Percentiles rank a stretch among this genome's conserved stretches.
These are phyloP conservation scores for Hirtodrosophila confusa DNA, from an alignment of 2,888 invertebrate genomes.

Conservation along the genomic window DNA sequence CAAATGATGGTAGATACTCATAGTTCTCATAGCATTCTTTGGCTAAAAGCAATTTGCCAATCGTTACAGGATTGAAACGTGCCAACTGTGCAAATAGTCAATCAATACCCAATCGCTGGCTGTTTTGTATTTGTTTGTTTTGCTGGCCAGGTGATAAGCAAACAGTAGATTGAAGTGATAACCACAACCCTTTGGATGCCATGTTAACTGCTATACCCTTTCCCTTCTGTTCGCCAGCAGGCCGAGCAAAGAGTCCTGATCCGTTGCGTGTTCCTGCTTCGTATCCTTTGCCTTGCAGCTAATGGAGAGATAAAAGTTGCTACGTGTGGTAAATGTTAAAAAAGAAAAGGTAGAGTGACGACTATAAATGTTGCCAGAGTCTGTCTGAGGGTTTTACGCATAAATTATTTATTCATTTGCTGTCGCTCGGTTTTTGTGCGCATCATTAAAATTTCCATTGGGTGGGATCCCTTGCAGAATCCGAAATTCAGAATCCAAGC, in stretches of 20 bases:
- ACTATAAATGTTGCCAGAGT: slow-evolving; percentile 42
- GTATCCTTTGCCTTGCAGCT: slow-evolving; percentile 36
- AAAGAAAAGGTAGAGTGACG: slow-evolving; percentile 44
- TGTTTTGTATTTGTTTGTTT: slow-evolving; percentile 34
- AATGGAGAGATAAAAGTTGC: slow-evolving; percentile 75
- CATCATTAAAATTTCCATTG: slow-evolving; percentile 65
- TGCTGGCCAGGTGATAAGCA: slow-evolving; percentile 68
- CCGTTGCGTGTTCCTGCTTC: slow-evolving; percentile 1
- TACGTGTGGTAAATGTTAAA: slow-evolving; percentile 75
- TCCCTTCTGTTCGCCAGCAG: slow-evolving; percentile 1
- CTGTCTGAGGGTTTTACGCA: slow-evolving; percentile 51
- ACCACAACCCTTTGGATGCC: slow-evolving; percentile 51
- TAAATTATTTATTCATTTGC: slow-evolving; percentile 79
- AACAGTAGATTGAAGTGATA: slow-evolving; percentile 49
- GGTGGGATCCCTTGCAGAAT: slow-evolving; percentile 1
- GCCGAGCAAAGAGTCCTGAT: neutral
- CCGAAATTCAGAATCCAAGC: neutral
- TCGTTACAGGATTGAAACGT: slow-evolving; percentile 50
- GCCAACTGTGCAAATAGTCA: slow-evolving; percentile 68
- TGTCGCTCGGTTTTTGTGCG: slow-evolving; percentile 63
- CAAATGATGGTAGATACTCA: neutral
- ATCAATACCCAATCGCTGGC: slow-evolving; percentile 43
- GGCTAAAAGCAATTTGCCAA: slow-evolving; percentile 55
- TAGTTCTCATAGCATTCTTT: neutral
- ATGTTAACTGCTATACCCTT: neutral